A percentile compares a stretch with the other conserved stretches of the same genome.
Evolutionary conservation across 2,888 invertebrate species (phyloP).

Genomic region (Cyclophora albipunctata): DNA sequence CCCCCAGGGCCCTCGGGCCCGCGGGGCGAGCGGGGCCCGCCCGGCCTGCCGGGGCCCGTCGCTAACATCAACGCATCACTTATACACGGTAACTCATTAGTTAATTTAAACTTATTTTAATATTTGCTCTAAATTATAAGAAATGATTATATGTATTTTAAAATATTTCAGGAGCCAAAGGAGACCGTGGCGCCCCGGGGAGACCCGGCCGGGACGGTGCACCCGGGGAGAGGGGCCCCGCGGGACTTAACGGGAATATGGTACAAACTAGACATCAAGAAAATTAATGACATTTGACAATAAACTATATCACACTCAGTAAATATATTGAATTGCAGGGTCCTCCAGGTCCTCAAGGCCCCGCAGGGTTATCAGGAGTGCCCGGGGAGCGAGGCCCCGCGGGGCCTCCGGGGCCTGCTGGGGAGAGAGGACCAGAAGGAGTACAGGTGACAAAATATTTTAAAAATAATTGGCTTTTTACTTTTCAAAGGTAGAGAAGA

Average conservation of each 20-base stretch:
- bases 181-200: constrained; percentile 50
- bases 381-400: constrained; percentile 35
- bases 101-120: background rate
- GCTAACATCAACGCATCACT: constrained; percentile 48
- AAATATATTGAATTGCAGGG: constrained; percentile 28
- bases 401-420: constrained; percentile 43
- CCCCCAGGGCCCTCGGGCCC: constrained; percentile 64
- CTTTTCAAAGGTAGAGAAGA: background rate
- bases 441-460: constrained; percentile 39
- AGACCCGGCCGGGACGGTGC: constrained; percentile 46
- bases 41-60: constrained; percentile 45
- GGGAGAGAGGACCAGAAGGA: constrained; percentile 68
- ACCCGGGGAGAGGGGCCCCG: constrained; percentile 44
- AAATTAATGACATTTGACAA: background rate
- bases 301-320: background rate
- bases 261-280: constrained; percentile 25
- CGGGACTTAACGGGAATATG: constrained; percentile 54
- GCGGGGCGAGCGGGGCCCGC: constrained; percentile 41
- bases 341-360: constrained; percentile 37
- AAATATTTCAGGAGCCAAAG: constrained; percentile 44
- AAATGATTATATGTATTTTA: constrained; percentile 1
- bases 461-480: background rate
- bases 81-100: constrained; percentile 32
- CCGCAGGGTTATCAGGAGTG: constrained; percentile 32
- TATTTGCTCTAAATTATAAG: background rate